Evolutionary conservation across 2,888 invertebrate species (phyloP).

Genomic region (Meandrusa payeni): DNA sequence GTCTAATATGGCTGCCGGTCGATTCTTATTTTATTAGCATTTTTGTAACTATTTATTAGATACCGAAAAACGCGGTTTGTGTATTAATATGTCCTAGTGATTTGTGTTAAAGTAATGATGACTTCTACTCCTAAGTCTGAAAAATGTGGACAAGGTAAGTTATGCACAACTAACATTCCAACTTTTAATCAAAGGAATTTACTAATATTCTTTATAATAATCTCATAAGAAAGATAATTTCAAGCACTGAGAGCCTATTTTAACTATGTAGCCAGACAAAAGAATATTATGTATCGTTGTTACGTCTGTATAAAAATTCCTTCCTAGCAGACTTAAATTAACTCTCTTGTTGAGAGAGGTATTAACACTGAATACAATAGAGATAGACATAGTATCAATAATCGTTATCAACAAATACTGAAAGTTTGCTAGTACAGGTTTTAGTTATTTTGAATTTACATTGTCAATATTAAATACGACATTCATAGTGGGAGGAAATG

Average conservation of each 20-base stretch:
- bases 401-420: slow-evolving; percentile 16
- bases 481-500: no score
- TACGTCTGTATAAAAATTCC: no score
- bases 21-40: slow-evolving; percentile 56
- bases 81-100: slow-evolving; percentile 66
- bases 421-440: no score
- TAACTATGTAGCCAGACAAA: background rate
- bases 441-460: no score
- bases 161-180: slow-evolving; percentile 40
- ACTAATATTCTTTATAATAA: slow-evolving; percentile 19
- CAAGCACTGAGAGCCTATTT: background rate
- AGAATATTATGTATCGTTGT: no score
- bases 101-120: slow-evolving; percentile 53
- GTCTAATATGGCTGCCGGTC: slow-evolving; percentile 76
- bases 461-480: no score
- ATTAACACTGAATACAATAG: no score
- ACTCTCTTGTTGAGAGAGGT: no score
- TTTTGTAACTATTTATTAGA: slow-evolving; percentile 52
- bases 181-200: slow-evolving; percentile 21
- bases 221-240: slow-evolving; percentile 4
- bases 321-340: no score
- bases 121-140: slow-evolving; percentile 78
- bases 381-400: no score
- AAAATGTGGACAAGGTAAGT: slow-evolving; percentile 74
- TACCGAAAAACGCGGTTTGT: slow-evolving; percentile 38